Evolutionary conservation across 2,888 invertebrate species (phyloP).

Genomic region (Drosophila monieri): DNA sequence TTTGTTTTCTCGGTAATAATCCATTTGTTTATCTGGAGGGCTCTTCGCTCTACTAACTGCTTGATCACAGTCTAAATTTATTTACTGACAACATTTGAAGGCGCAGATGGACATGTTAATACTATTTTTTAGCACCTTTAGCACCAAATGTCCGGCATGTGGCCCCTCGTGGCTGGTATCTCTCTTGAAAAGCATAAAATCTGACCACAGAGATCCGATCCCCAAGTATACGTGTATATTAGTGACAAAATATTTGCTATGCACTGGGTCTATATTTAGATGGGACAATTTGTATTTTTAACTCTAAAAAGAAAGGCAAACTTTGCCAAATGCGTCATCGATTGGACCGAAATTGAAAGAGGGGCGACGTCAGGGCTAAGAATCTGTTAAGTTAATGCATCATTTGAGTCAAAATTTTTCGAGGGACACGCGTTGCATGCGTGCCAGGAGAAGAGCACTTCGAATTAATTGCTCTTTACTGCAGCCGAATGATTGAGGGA

Average conservation of each 20-base stretch:
- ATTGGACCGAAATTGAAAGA: slow-evolving; percentile 7
- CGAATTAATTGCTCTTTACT: slow-evolving; percentile 52
- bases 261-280: slow-evolving; percentile 28
- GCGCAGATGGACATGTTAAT: slow-evolving; percentile 2
- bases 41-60: not conserved
- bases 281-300: slow-evolving; percentile 19
- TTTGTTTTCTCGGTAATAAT: not conserved
- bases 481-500: slow-evolving; percentile 48
- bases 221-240: not conserved
- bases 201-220: slow-evolving; percentile 26
- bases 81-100: slow-evolving; percentile 1
- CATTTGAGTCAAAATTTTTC: slow-evolving; percentile 24
- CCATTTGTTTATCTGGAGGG: not conserved
- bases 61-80: slow-evolving; percentile 13
- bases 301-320: slow-evolving; percentile 16
- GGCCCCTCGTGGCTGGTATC: slow-evolving; percentile 16
- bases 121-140: slow-evolving; percentile 11
- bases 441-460: slow-evolving; percentile 38
- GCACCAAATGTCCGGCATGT: slow-evolving; percentile 13
- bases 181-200: slow-evolving; percentile 7
- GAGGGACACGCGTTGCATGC: slow-evolving; percentile 59
- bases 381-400: slow-evolving; percentile 17
- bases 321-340: slow-evolving; percentile 27
- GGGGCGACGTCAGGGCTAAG: slow-evolving; percentile 22
- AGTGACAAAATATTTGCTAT: slow-evolving; percentile 7